These are phyloP conservation scores for Perca schrenkii DNA, from an alignment of 2,113 vertebrate genomes.

Conservation along the genomic window DNA sequence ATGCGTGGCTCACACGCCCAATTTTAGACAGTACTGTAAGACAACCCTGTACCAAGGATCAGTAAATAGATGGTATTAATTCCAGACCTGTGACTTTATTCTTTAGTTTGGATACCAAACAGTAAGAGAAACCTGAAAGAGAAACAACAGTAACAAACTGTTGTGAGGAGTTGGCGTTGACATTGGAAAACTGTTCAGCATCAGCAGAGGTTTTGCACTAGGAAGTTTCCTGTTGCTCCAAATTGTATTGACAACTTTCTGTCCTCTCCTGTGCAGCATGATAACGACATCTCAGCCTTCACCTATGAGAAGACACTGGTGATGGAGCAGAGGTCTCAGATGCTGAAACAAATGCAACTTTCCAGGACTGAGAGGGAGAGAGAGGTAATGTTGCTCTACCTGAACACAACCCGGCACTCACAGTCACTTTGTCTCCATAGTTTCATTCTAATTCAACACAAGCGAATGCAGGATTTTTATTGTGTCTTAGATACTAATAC, in stretches of 20 bases:
- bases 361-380: conserved; percentile 93
- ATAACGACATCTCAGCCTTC: conserved; percentile 97
- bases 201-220: too few relatives aligned
- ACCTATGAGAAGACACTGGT: conserved; percentile 96
- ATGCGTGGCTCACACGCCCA: too few relatives aligned
- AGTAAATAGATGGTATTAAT: not conserved
- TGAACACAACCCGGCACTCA: not conserved
- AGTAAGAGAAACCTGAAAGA: not conserved
- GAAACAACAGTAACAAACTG: not conserved
- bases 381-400: conserved; percentile 85
- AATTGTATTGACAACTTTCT: not conserved
- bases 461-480: not conserved
- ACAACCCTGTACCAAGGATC: not conserved
- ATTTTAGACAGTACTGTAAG: not conserved
- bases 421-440: not conserved
- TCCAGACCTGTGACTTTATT: not conserved
- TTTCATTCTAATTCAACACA: not conserved
- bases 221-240: too few relatives aligned
- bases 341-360: conserved; percentile 98
- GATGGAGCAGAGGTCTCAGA: conserved; percentile 98
- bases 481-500: not conserved
- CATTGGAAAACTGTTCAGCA: too few relatives aligned
- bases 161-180: not conserved
- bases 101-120: not conserved
- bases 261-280: conserved; percentile 84